Base-by-base conservation (phyloP, 2,888 invertebrate species). In the Thelaira solivaga region DNA sequence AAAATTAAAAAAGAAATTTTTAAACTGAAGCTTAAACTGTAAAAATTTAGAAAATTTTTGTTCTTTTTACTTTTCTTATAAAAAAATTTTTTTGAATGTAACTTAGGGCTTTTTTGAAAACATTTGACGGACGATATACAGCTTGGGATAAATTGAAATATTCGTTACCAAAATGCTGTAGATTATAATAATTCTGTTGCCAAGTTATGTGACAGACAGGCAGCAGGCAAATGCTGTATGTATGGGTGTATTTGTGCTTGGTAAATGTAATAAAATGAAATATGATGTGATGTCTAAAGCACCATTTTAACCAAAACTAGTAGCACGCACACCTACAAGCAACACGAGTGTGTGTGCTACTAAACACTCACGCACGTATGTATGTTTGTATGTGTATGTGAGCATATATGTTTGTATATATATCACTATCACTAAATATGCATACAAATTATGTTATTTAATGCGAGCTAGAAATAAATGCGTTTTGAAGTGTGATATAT, bases 111-210 rank as follows among this genome's bases (percentile, higher is more conserved):
- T n/a, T n/a, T n/a, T n/a, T n/a, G n/a, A n/a, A n/a, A n/a, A n/a
- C n/a, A n/a, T n/a, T n/a, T n/a, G n/a, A n/a, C n/a, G n/a, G n/a
- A n/a, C n/a, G n/a, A n/a, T n/a, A n/a, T n/a, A n/a, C n/a, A n/a
- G n/a, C n/a, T n/a, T n/a, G n/a, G n/a, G n/a, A n/a, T n/a, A n/a
- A n/a, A n/a, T n/a, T n/a, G n/a, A n/a, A n/a, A n/a, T 64, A 55
- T 41, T 49, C 20, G 24, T 49, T 45, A 41, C 20, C 31, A 26
- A 31, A 34, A 31, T 36, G 24, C 20, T 16, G 4, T 34, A 65
- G n/a, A n/a, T n/a, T 24, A 45, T 69, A 59, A 64, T 69, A 69
- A 47, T 65, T 59, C 55, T 65, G 69, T 65, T 78, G 78, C 65
- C 78, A 78, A 59, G 59, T 69, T 41, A 20, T 64, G 22, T 64